Evolutionary conservation across 2,888 invertebrate genomes (phyloP).

Genomic region (Epinotia bilunana): DNA sequence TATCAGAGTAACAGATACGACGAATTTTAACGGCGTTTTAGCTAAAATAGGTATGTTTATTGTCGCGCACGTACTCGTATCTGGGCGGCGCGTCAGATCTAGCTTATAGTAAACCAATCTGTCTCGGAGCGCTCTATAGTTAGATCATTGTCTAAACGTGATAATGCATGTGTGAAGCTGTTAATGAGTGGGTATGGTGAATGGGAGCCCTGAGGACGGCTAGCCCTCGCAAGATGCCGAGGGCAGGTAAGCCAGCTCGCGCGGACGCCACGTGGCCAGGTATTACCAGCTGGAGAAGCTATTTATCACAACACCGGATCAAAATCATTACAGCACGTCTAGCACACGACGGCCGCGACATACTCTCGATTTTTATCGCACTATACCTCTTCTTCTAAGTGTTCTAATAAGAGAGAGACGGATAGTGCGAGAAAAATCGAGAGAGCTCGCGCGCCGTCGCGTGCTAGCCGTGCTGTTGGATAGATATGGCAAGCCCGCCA

Average conservation of each 20-base stretch:
- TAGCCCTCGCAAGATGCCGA: conserved; percentile 10
- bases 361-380: too few species aligned
- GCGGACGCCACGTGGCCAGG: conserved; percentile 80
- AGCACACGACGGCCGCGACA: too few species aligned
- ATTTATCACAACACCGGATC: too few species aligned
- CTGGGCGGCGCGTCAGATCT: conserved; percentile 25
- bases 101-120: conserved; percentile 24
- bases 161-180: background rate
- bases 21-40: too few species aligned
- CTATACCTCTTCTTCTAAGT: too few species aligned
- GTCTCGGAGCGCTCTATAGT: conserved; percentile 9
- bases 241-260: conserved; percentile 62
- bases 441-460: too few species aligned
- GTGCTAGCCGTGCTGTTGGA: too few species aligned
- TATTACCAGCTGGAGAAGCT: conserved; percentile 82
- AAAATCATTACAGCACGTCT: too few species aligned
- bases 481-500: too few species aligned
- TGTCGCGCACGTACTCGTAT: conserved; percentile 14
- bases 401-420: too few species aligned
- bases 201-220: conserved; percentile 1
- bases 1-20: too few species aligned
- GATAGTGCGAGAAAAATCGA: too few species aligned
- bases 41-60: background rate
- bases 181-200: conserved; percentile 10
- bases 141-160: background rate